A percentile compares a stretch with the other conserved stretches of the same genome.
These are phyloP conservation scores for Lamellibrachia columna DNA, from an alignment of 2,888 invertebrate species.

Conservation along the genomic window DNA sequence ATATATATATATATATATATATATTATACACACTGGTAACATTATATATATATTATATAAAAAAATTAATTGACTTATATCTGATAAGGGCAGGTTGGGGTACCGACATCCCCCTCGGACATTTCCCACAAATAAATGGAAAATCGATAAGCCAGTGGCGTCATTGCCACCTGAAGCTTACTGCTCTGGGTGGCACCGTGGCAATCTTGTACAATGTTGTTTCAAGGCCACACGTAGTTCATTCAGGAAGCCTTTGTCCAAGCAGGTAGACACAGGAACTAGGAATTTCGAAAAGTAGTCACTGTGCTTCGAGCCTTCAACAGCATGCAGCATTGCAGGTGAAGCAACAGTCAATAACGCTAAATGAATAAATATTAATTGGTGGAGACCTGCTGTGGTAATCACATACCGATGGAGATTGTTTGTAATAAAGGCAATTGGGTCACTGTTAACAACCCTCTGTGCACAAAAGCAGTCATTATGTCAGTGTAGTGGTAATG, in stretches of 20 bases:
- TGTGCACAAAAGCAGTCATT: not conserved
- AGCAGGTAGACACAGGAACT: not conserved
- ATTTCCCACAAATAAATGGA: too few species aligned
- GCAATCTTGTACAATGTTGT: not conserved
- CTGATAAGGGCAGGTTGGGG: too few species aligned
- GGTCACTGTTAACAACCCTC: not conserved
- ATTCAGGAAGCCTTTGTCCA: not conserved
- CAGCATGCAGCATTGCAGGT: not conserved
- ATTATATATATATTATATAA: too few species aligned
- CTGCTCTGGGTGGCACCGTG: too few species aligned
- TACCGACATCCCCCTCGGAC: too few species aligned
- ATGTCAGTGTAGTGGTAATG: not conserved
- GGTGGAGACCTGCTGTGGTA: not conserved
- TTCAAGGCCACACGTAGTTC: not conserved
- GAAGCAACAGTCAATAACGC: not conserved
- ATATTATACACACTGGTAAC: too few species aligned
- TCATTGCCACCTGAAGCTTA: too few species aligned
- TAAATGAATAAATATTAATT: not conserved
- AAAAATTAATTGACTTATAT: too few species aligned
- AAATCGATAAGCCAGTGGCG: too few species aligned
- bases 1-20: too few species aligned
- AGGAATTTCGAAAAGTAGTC: not conserved
- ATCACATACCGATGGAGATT: not conserved
- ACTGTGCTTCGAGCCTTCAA: not conserved
- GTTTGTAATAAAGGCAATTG: not conserved